Evolutionary conservation across 1,140 invertebrate genomes (phyloP), one percentile per base, ranked within the genome.

Genomic region (Medauroidea extradentata): DNA sequence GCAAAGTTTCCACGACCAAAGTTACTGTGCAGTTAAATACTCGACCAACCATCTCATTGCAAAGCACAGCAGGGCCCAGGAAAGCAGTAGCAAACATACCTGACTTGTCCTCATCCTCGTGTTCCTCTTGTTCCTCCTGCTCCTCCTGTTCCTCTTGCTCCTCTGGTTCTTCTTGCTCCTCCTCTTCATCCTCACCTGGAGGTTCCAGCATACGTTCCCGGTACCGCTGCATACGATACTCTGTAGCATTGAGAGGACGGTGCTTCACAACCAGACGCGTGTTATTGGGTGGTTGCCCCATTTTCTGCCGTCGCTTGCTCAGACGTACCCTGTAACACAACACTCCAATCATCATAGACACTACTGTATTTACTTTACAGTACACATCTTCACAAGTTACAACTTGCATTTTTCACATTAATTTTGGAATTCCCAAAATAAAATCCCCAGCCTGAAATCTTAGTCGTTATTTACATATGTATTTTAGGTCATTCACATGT

Each of bases 191-290:
- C 64, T 90, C 88, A 34, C 65, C 73, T 18, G 89, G 84, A 18
- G 93, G 91, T 70, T 97, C 93, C 8, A 98, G 75, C 72, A 95
- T 91, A 65, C 85, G 88, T 73, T 96, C 88, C 54, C 94, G 78
- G 53, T 88, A 85, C 29, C 93, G 78, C 71, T 97, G 91, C 81
- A 93, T 90, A 61, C 86, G 83, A 68, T 91, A 88, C 73, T 98
- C 95, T 54, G 81, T 78, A 0, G 88, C 88, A 70, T 90, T 90
- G n/a, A 98, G 79, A 4, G 90, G 85, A 49, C 94, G 79, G 73
- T 99, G 95, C 57, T 91, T 89, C 0, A 99, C 94, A 59, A 97
- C 85, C 2, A 97, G 77, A 55, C 90, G 78, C 0, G 92, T 94
- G 62, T 93, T 91, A 46, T 90, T 88, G 60, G 83, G 80, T 79